Conservation (phyloP, 2,113 vertebrate species). For the Cyprinodon variegatus region DNA sequence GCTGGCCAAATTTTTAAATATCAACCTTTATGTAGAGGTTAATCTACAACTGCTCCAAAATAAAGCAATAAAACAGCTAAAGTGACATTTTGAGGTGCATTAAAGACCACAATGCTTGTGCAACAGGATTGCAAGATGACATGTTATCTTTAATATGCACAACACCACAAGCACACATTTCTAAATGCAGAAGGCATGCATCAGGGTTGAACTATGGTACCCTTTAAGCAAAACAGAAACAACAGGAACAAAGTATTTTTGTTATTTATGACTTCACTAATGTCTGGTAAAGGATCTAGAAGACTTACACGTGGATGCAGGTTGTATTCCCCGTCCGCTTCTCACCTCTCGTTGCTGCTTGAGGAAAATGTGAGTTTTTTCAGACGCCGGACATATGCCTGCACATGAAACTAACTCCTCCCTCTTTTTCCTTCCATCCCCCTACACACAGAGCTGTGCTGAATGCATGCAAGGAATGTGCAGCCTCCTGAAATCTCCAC, state of each 20-base stretch:
- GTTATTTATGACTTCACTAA: not conserved
- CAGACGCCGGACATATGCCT: conserved; percentile 13
- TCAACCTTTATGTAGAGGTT: not conserved
- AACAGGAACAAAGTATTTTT: conserved; percentile 12
- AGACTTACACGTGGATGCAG: conserved; percentile 48
- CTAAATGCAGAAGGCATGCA: not conserved
- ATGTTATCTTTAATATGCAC: not conserved
- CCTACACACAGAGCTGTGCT: conserved; percentile 2
- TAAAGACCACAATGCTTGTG: not conserved
- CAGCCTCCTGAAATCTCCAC: conserved; percentile 6
- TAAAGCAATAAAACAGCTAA: not conserved
- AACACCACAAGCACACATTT: not conserved
- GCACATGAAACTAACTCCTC: conserved; percentile 50
- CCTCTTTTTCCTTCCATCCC: conserved; percentile 38
- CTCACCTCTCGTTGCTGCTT: conserved; percentile 22
- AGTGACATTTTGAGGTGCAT: not conserved
- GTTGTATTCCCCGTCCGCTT: conserved; percentile 23
- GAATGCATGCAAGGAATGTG: conserved; percentile 47
- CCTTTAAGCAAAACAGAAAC: not conserved
- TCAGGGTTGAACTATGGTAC: not conserved
- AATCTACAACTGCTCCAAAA: not conserved
- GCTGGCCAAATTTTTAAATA: not conserved
- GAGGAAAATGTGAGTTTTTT: conserved; percentile 28
- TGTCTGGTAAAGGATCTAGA: not conserved
- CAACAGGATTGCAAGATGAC: not conserved